Conservation (phyloP, 1,140 invertebrate species). For the Bombus ignitus region DNA sequence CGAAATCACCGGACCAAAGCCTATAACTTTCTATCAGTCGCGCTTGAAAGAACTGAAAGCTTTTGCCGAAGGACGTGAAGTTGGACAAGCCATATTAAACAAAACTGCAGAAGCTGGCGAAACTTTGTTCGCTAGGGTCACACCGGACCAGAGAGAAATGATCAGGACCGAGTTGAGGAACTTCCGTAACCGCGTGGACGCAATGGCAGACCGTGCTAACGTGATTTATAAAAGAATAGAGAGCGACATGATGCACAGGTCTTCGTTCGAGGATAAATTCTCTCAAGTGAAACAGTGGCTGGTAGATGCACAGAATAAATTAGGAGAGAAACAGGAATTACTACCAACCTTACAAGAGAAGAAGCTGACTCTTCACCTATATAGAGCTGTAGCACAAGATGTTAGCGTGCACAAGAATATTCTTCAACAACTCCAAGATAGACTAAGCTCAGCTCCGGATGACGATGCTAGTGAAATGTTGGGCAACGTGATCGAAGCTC, state of each 20-base stretch:
- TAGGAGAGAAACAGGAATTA: slow-evolving; percentile 87
- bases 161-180: slow-evolving; percentile 92
- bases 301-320: slow-evolving; percentile 87
- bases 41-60: slow-evolving; percentile 90
- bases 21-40: slow-evolving; percentile 86
- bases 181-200: slow-evolving; percentile 92
- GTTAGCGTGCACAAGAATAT: slow-evolving; percentile 91
- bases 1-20: slow-evolving; percentile 85
- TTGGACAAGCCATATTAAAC: slow-evolving; percentile 90
- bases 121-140: slow-evolving; percentile 92
- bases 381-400: slow-evolving; percentile 91
- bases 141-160: slow-evolving; percentile 91
- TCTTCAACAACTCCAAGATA: slow-evolving; percentile 89
- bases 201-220: slow-evolving; percentile 92
- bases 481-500: slow-evolving; percentile 87
- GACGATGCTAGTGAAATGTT: slow-evolving; percentile 89
- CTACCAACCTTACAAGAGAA: slow-evolving; percentile 92
- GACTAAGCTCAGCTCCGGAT: slow-evolving; percentile 88
- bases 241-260: slow-evolving; percentile 92
- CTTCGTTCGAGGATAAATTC: slow-evolving; percentile 95
- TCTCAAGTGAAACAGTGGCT: slow-evolving; percentile 92
- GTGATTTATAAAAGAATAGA: slow-evolving; percentile 93
- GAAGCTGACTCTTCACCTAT: slow-evolving; percentile 90
- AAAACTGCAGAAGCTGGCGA: slow-evolving; percentile 93
- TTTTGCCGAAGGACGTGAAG: slow-evolving; percentile 89